Conservation (phyloP, 2,888 invertebrate genomes). For the Drosophila subquinaria region DNA sequence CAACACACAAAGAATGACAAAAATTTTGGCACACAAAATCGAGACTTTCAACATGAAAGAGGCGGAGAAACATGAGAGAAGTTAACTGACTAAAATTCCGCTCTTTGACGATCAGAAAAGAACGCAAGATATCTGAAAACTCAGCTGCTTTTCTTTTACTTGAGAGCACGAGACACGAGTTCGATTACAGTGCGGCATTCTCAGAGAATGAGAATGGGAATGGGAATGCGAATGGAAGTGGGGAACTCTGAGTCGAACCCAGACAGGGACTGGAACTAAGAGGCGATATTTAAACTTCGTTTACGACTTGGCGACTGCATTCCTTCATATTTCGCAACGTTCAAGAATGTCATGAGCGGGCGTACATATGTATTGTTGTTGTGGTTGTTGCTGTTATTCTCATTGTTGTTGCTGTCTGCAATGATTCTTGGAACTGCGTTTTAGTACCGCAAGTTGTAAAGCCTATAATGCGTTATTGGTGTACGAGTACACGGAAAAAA, state of each 20-base stretch:
- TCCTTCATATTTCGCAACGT: slow-evolving; percentile 76
- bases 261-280: slow-evolving; percentile 16
- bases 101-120: slow-evolving; percentile 12
- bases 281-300: slow-evolving; percentile 41
- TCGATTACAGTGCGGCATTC: slow-evolving; percentile 64
- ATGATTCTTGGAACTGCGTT: slow-evolving; percentile 66
- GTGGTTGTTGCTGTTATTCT: slow-evolving; percentile 24
- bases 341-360: slow-evolving; percentile 67
- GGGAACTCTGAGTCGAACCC: not conserved
- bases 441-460: slow-evolving; percentile 58
- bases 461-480: slow-evolving; percentile 41
- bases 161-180: slow-evolving; percentile 38
- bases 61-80: slow-evolving; percentile 1
- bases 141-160: slow-evolving; percentile 22
- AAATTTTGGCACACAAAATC: slow-evolving; percentile 49
- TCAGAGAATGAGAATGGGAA: slow-evolving; percentile 13
- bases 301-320: slow-evolving; percentile 62
- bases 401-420: slow-evolving; percentile 42
- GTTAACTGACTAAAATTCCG: slow-evolving; percentile 49
- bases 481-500: slow-evolving; percentile 12
- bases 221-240: slow-evolving; percentile 5
- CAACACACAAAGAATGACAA: slow-evolving; percentile 52
- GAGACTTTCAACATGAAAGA: slow-evolving; percentile 11
- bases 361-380: slow-evolving; percentile 10
- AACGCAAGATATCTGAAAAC: slow-evolving; percentile 28